phyloP scores from a whole-genome alignment of 2,113 vertebrate species.

The Gadus chalcogrammus region DNA sequence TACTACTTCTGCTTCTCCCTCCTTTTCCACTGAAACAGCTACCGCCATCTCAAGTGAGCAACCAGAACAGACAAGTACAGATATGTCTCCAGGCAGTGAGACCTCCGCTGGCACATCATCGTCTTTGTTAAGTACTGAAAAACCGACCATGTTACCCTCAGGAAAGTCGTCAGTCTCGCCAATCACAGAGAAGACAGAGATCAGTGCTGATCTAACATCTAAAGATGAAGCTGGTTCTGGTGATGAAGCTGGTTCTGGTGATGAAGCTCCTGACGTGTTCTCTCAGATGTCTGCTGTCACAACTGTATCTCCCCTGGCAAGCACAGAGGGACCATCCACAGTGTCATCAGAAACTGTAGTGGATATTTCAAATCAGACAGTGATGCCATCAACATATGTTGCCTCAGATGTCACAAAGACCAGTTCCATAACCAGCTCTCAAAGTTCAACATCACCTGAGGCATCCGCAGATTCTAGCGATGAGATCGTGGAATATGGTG shows the following conservation, averaged over 20 bases:
- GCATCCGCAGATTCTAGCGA: too few species aligned
- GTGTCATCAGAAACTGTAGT: neutral
- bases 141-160: neutral
- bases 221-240: neutral
- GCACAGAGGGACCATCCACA: neutral
- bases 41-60: neutral
- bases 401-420: too few species aligned
- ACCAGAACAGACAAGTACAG: neutral
- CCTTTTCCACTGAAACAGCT: neutral
- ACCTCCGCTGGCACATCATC: neutral
- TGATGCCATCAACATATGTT: neutral
- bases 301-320: neutral
- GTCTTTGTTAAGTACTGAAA: conserved; percentile 6
- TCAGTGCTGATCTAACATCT: neutral
- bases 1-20: neutral
- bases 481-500: too few species aligned
- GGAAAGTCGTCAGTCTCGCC: neutral
- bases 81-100: neutral
- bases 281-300: neutral
- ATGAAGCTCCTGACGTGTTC: neutral
- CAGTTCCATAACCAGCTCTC: too few species aligned
- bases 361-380: neutral
- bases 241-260: too few species aligned
- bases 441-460: too few species aligned
- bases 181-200: neutral